Percentiles rank a stretch among this genome's conserved stretches.
Conservation (phyloP, 2,113 vertebrate species). For the Ammospiza caudacuta region DNA sequence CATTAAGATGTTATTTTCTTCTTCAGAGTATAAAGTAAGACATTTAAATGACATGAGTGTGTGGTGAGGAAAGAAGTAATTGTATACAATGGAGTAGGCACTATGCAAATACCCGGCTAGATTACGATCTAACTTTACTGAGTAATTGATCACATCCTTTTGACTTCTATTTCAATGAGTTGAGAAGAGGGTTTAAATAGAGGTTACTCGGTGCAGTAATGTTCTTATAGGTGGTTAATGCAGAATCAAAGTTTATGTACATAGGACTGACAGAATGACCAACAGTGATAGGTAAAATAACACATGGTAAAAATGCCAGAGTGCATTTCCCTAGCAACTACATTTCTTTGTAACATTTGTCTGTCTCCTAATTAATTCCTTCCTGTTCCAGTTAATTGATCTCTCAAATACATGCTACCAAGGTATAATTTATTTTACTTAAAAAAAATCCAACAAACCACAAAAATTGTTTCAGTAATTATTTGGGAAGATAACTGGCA, state of each 20-base stretch:
- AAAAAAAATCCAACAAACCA: neutral
- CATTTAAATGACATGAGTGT: neutral
- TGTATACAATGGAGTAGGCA: neutral
- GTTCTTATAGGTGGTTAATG: neutral
- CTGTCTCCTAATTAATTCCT: neutral
- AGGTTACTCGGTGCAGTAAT: neutral
- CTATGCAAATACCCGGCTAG: conserved; percentile 37
- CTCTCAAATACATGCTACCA: neutral
- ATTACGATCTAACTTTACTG: conserved; percentile 42
- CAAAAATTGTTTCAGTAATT: neutral
- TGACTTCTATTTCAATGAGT: conserved; percentile 1
- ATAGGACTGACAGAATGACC: neutral
- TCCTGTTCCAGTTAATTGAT: neutral
- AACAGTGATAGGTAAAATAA: neutral
- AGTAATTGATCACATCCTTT: conserved; percentile 40
- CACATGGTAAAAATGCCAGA: neutral
- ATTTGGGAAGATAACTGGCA: neutral
- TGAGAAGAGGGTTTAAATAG: conserved; percentile 11
- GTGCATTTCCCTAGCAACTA: neutral
- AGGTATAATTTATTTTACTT: neutral
- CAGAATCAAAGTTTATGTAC: neutral
- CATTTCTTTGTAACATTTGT: neutral
- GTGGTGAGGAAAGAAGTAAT: neutral
- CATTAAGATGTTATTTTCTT: neutral
- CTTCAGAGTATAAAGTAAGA: neutral